phyloP scores from a whole-genome alignment of 2,797 vertebrate genomes.

The Garrulus glandarius region DNA sequence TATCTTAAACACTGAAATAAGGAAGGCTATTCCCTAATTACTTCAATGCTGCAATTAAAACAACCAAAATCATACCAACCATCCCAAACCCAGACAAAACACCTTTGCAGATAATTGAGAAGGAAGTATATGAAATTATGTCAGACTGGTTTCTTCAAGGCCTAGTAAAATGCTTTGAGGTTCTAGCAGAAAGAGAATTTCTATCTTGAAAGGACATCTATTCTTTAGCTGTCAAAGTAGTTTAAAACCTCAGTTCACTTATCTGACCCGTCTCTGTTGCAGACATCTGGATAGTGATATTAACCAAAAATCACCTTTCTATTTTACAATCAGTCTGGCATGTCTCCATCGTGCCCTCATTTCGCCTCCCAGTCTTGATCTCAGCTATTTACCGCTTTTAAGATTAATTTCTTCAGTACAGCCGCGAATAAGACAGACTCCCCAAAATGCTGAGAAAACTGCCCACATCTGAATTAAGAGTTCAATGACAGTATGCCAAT shows the following conservation, averaged over 20 bases:
- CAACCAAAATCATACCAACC: fast-evolving
- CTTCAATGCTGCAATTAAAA: background rate
- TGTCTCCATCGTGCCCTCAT: background rate
- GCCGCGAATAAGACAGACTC: background rate
- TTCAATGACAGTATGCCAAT: background rate
- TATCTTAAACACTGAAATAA: background rate
- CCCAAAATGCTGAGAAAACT: background rate
- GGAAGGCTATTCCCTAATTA: background rate
- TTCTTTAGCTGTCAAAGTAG: background rate
- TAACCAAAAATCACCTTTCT: background rate
- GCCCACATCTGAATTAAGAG: background rate
- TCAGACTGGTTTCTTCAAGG: background rate
- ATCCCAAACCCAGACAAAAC: background rate
- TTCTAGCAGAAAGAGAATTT: background rate
- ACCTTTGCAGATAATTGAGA: background rate
- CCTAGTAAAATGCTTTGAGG: background rate
- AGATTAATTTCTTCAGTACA: background rate
- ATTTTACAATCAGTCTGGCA: background rate
- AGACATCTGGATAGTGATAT: background rate
- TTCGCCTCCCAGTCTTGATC: background rate
- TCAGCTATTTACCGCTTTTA: background rate
- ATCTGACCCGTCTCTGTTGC: background rate
- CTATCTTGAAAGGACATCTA: background rate
- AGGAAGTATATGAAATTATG: background rate
- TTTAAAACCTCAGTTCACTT: background rate